Percentiles rank a stretch among this genome's conserved stretches.
Evolutionary conservation across 2,888 invertebrate species (phyloP).

Genomic region (Caenorhabditis macrosperma): DNA sequence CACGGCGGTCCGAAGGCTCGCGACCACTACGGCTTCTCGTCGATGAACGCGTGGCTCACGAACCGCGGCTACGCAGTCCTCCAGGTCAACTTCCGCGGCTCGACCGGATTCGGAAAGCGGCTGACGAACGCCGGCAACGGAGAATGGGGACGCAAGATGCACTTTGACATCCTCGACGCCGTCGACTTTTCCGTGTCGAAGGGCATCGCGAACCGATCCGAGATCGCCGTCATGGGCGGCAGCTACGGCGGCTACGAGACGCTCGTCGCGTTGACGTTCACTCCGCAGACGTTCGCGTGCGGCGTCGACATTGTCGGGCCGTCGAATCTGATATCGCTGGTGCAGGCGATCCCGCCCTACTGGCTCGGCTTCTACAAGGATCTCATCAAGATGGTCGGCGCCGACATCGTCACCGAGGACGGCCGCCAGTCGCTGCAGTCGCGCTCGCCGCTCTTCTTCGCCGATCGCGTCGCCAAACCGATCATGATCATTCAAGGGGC

Average conservation of each 20-base stretch:
- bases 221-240: conserved; percentile 76
- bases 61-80: conserved; percentile 79
- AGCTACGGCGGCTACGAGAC: conserved; percentile 80
- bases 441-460: conserved; percentile 78
- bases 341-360: conserved; percentile 79
- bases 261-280: conserved; percentile 79
- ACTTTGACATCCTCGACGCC: conserved; percentile 79
- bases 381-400: conserved; percentile 75
- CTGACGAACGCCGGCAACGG: conserved; percentile 79
- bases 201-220: conserved; percentile 72
- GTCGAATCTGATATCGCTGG: conserved; percentile 76
- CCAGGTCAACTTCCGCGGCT: conserved; percentile 79
- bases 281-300: conserved; percentile 78
- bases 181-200: conserved; percentile 76
- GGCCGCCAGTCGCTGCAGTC: conserved; percentile 75
- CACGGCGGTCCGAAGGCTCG: conserved; percentile 79
- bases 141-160: conserved; percentile 80
- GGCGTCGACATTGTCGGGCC: conserved; percentile 80
- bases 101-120: conserved; percentile 78
- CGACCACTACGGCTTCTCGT: conserved; percentile 76
- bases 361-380: conserved; percentile 79
- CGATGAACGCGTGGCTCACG: conserved; percentile 77
- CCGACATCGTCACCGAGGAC: conserved; percentile 70
- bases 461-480: conserved; percentile 76
- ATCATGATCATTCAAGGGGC: conserved; percentile 79